Percentiles rank a stretch among this genome's conserved stretches.
Evolutionary conservation across 1,140 invertebrate genomes (phyloP).

Genomic region (Paracyclopina nana): DNA sequence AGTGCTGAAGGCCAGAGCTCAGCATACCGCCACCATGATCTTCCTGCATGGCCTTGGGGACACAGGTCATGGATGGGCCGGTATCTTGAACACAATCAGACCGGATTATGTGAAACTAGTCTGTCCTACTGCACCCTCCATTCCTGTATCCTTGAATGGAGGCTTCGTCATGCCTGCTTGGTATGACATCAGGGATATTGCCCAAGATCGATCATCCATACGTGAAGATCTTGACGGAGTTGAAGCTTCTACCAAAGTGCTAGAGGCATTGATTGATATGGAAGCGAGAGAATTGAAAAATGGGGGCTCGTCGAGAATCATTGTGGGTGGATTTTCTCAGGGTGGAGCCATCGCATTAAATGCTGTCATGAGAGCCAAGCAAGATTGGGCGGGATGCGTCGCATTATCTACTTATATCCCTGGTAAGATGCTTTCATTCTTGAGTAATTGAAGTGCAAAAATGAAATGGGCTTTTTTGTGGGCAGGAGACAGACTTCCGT

Average conservation of each 20-base stretch:
- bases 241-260: not conserved
- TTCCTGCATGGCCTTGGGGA: constrained; percentile 16
- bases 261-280: not conserved
- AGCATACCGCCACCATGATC: constrained; percentile 14
- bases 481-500: not conserved
- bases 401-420: constrained; percentile 13
- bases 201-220: not conserved
- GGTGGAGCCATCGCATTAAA: constrained; percentile 13
- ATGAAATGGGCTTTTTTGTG: no score
- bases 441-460: no score
- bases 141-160: constrained; percentile 8
- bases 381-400: not conserved
- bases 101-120: constrained; percentile 13
- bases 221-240: constrained; percentile 11
- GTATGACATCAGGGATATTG: constrained; percentile 10
- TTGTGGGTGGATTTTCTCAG: constrained; percentile 15
- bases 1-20: not conserved
- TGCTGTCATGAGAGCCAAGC: not conserved
- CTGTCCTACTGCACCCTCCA: constrained; percentile 13
- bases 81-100: constrained; percentile 13
- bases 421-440: not conserved
- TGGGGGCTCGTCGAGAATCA: not conserved
- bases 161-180: constrained; percentile 15
- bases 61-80: constrained; percentile 14
- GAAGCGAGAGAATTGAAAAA: not conserved